Conservation (phyloP, 1,140 invertebrate genomes). For the Aphis gossypii region DNA sequence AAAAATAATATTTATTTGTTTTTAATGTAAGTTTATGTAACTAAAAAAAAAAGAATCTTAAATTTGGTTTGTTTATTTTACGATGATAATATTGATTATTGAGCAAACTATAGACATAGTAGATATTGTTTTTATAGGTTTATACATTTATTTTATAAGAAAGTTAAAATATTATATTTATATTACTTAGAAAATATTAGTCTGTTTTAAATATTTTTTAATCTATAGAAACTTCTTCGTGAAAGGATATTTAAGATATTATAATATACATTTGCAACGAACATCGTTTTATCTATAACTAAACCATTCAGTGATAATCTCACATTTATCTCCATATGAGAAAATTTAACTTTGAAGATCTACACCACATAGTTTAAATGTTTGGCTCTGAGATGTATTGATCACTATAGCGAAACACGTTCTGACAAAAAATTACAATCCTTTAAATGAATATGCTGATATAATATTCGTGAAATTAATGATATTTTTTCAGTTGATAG, state of each 20-base stretch:
- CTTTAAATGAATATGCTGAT: not conserved
- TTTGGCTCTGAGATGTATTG: not conserved
- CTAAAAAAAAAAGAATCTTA: not conserved
- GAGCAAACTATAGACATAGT: not conserved
- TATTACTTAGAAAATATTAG: not conserved
- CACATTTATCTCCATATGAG: not conserved
- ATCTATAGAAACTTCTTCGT: not conserved
- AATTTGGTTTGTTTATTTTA: not conserved
- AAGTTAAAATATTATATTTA: not conserved
- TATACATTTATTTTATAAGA: not conserved
- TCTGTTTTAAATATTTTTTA: not conserved
- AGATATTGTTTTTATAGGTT: not conserved
- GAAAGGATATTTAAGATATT: no score
- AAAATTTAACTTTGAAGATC: not conserved
- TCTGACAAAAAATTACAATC: not conserved
- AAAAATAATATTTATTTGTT: not conserved
- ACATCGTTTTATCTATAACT: no score
- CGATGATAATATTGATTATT: not conserved
- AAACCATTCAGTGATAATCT: no score
- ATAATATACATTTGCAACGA: no score
- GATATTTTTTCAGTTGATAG: not conserved
- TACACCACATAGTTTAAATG: not conserved
- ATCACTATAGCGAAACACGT: not conserved
- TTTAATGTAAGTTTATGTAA: not conserved
- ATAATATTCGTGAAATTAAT: no score